Evolutionary conservation across 1,140 invertebrate species (phyloP).

Genomic region (Drosophila lacertosa): DNA sequence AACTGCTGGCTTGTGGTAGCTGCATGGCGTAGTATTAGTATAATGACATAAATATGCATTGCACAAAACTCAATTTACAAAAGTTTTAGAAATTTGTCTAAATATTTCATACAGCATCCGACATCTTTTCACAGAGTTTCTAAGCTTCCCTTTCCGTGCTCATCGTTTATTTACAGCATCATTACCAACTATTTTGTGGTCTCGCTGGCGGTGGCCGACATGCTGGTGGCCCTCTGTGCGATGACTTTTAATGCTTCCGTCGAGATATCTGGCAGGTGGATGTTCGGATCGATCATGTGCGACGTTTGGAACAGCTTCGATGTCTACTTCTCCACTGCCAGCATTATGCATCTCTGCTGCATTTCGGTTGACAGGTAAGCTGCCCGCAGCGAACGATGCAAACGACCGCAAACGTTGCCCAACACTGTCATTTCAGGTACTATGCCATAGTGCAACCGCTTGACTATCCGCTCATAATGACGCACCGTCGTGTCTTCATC

Average conservation of each 20-base stretch:
- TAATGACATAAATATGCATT: not conserved
- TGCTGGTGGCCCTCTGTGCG: constrained; percentile 95
- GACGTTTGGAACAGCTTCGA: constrained; percentile 98
- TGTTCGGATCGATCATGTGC: constrained; percentile 96
- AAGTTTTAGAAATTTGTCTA: constrained; percentile 16
- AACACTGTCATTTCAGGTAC: constrained; percentile 86
- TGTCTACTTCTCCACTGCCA: constrained; percentile 96
- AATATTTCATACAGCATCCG: not conserved
- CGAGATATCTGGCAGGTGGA: constrained; percentile 92
- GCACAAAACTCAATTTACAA: constrained; percentile 3
- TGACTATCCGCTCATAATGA: constrained; percentile 95
- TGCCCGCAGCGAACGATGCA: not conserved
- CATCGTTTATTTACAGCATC: constrained; percentile 84
- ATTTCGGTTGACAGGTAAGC: constrained; percentile 90
- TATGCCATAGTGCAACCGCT: constrained; percentile 95
- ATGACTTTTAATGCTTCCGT: constrained; percentile 98
- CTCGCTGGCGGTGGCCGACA: constrained; percentile 94
- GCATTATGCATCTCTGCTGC: constrained; percentile 94
- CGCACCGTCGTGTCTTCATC: constrained; percentile 89
- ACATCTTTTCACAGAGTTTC: not conserved
- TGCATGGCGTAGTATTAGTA: not conserved
- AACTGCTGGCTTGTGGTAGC: constrained; percentile 11
- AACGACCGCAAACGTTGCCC: not conserved
- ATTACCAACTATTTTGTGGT: constrained; percentile 99
- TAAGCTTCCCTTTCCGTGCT: not conserved